Evolutionary conservation across 64 coral and sea anemone species (phyloP).

Genomic region (Porites australiensis): DNA sequence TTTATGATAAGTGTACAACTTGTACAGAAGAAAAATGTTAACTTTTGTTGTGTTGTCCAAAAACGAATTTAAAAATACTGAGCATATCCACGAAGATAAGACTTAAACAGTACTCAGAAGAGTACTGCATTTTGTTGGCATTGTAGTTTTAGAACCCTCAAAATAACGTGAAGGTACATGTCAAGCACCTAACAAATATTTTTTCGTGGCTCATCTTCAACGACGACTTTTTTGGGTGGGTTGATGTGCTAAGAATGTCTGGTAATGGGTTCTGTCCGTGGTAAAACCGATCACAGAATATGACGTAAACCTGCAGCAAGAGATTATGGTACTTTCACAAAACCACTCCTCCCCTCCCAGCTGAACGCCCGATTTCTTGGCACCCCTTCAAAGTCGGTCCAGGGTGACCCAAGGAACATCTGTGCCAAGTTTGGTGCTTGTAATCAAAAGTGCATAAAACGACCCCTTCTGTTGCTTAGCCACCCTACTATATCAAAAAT

Average conservation of each 20-base stretch:
- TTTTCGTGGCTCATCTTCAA: background rate
- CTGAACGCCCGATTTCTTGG: no score
- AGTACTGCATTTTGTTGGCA: constrained; percentile 1
- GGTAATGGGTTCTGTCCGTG: background rate
- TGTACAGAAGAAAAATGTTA: background rate
- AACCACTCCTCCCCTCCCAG: background rate
- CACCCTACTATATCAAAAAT: no score
- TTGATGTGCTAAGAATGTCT: background rate
- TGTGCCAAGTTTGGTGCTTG: no score
- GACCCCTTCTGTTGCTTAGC: no score
- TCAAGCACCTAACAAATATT: background rate
- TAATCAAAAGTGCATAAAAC: no score
- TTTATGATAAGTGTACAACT: background rate
- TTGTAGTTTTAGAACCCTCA: constrained; percentile 6
- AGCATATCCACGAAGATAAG: background rate
- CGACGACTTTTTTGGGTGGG: background rate
- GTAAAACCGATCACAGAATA: background rate
- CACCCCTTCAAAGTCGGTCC: no score
- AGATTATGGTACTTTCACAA: background rate
- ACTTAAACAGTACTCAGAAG: background rate
- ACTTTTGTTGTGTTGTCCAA: constrained; percentile 9
- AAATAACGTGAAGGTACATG: background rate
- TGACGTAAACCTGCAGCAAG: background rate
- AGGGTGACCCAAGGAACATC: no score
- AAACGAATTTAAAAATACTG: background rate